phyloP scores from a whole-genome alignment of 2,888 invertebrate species.

The Brachylomia viminalis region DNA sequence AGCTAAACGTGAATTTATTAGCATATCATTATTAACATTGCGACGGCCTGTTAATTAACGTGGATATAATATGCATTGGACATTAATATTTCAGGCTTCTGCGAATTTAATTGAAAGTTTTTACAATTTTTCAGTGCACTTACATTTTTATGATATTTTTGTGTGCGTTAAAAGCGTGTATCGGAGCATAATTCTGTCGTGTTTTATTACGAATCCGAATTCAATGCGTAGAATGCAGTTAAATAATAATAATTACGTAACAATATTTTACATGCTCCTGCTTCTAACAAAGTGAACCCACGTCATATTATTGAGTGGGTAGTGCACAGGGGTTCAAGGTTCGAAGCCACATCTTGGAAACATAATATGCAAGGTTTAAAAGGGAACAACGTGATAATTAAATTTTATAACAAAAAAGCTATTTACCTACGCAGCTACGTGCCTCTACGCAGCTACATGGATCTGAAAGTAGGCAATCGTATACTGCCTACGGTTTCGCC shows the following conservation, averaged over 20 bases:
- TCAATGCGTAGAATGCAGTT: too few relatives aligned
- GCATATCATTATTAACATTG: constrained; percentile 65
- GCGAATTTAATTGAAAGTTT: constrained; percentile 22
- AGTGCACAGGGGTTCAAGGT: not conserved
- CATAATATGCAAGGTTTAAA: not conserved
- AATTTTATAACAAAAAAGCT: not conserved
- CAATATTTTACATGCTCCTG: not conserved
- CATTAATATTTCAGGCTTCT: constrained; percentile 33
- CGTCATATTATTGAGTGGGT: not conserved
- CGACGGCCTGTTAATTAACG: constrained; percentile 48
- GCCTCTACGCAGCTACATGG: too few relatives aligned
- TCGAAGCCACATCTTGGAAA: not conserved
- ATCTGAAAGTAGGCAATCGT: not conserved
- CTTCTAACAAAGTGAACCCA: not conserved
- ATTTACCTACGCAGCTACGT: not conserved
- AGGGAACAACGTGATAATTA: not conserved
- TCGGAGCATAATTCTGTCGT: not conserved
- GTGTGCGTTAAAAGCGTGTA: not conserved
- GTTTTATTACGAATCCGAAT: not conserved
- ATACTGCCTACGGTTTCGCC: too few relatives aligned
- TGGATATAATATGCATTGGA: constrained; percentile 45
- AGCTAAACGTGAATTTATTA: constrained; percentile 73
- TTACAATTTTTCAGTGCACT: not conserved
- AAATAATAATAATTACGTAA: not conserved
- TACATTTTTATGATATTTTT: not conserved